These are phyloP conservation scores for Philereme vetulata DNA, from an alignment of 2,888 invertebrate genomes.

Conservation along the genomic window DNA sequence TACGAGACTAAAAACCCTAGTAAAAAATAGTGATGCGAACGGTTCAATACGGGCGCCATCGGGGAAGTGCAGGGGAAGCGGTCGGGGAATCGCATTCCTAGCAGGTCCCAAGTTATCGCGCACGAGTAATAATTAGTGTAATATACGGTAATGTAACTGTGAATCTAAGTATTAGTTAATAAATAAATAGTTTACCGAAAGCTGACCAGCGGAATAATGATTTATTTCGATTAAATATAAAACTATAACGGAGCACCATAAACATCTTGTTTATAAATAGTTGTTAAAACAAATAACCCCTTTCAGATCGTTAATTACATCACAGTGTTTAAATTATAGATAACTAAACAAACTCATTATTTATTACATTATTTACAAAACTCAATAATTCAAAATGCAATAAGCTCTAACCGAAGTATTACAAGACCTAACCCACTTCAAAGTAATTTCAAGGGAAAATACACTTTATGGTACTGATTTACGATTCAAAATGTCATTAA, in stretches of 20 bases:
- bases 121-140: too few relatives aligned
- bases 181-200: too few relatives aligned
- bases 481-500: neutral
- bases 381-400: constrained; percentile 45
- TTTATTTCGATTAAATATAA: constrained; percentile 7
- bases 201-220: neutral
- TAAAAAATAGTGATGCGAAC: too few relatives aligned
- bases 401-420: constrained; percentile 46
- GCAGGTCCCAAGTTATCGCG: too few relatives aligned
- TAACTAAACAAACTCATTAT: constrained; percentile 38
- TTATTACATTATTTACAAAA: constrained; percentile 48
- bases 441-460: neutral
- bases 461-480: neutral
- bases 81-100: too few relatives aligned
- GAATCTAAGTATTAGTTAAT: too few relatives aligned
- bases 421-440: neutral
- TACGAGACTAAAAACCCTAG: too few relatives aligned
- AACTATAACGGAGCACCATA: constrained; percentile 15
- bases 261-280: constrained; percentile 23
- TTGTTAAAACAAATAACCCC: constrained; percentile 28
- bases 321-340: constrained; percentile 38
- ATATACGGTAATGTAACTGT: too few relatives aligned
- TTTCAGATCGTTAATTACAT: constrained; percentile 38
- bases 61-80: too few relatives aligned
- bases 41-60: too few relatives aligned